Evolutionary conservation across 2,888 invertebrate genomes (phyloP).

Genomic region (Pegoplata infirma): DNA sequence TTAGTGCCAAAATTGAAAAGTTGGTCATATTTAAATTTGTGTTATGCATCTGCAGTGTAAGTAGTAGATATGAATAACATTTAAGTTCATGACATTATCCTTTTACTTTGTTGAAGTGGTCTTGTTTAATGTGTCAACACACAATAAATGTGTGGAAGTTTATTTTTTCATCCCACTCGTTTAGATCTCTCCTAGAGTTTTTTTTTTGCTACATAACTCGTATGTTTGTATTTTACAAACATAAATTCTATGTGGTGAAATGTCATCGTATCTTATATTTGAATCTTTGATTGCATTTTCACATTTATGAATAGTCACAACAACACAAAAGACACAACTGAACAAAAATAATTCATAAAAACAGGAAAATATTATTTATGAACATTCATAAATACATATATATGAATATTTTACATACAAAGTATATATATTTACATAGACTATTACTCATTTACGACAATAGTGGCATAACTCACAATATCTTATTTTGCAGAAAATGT

Average conservation of each 20-base stretch:
- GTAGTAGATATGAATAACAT: slow-evolving; percentile 28
- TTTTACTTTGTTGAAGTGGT: slow-evolving; percentile 33
- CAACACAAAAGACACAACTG: slow-evolving; percentile 15
- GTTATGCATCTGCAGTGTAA: background rate
- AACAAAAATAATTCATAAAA: background rate
- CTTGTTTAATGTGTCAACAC: slow-evolving; percentile 51
- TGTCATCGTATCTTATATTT: slow-evolving; percentile 66
- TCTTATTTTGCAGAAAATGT: too few species aligned
- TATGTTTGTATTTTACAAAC: slow-evolving; percentile 36
- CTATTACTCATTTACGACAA: too few species aligned
- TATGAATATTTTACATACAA: slow-evolving; percentile 9
- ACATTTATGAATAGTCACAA: slow-evolving; percentile 49
- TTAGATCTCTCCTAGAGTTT: background rate
- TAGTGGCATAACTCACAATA: background rate
- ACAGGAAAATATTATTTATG: slow-evolving; percentile 27
- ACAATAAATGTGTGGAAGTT: slow-evolving; percentile 38
- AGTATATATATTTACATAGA: too few species aligned
- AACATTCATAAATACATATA: slow-evolving; percentile 21
- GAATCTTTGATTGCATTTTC: slow-evolving; percentile 66
- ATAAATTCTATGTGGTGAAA: slow-evolving; percentile 32
- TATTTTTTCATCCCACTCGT: background rate
- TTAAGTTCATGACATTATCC: slow-evolving; percentile 50
- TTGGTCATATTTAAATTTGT: too few species aligned
- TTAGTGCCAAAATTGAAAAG: too few species aligned
- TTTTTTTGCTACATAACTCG: too few species aligned